A percentile compares a stretch with the other conserved stretches of the same genome.
phyloP scores from a whole-genome alignment of 2,888 invertebrate species.

The Leptogaster cylindrica region DNA sequence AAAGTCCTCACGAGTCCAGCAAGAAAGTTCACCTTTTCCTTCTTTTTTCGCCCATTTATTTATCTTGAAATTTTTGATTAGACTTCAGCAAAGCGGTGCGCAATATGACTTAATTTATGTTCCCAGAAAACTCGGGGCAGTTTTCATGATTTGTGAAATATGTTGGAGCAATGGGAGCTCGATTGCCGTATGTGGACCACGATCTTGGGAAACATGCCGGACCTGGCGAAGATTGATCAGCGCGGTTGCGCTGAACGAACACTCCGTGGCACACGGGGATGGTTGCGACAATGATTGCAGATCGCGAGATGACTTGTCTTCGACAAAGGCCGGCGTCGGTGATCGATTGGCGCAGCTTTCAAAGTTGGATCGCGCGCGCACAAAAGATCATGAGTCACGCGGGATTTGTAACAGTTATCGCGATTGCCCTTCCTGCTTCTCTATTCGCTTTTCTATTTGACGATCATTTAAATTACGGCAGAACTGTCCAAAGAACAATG shows the following conservation, averaged over 20 bases:
- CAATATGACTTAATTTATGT: constrained; percentile 4
- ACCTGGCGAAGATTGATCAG: background rate
- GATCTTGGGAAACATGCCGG: background rate
- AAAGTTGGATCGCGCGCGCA: background rate
- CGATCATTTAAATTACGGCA: background rate
- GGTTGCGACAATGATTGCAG: background rate
- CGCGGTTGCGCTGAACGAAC: background rate
- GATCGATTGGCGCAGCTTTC: background rate
- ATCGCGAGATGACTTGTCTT: background rate
- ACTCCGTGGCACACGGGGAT: background rate
- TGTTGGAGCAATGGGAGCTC: background rate
- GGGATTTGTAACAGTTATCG: background rate
- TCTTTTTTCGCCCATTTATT: too few species aligned
- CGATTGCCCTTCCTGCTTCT: background rate
- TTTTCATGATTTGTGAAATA: constrained; percentile 4
- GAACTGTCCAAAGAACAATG: background rate
- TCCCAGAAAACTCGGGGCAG: background rate
- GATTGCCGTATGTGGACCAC: background rate
- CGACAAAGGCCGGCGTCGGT: background rate
- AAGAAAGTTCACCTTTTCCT: too few species aligned
- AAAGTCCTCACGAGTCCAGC: too few species aligned
- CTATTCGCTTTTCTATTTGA: too few species aligned
- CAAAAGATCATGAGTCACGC: background rate
- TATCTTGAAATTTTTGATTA: too few species aligned
- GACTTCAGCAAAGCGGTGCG: too few species aligned